These are phyloP conservation scores for Eciton burchellii DNA, from an alignment of 1,140 invertebrate genomes.

Conservation along the genomic window DNA sequence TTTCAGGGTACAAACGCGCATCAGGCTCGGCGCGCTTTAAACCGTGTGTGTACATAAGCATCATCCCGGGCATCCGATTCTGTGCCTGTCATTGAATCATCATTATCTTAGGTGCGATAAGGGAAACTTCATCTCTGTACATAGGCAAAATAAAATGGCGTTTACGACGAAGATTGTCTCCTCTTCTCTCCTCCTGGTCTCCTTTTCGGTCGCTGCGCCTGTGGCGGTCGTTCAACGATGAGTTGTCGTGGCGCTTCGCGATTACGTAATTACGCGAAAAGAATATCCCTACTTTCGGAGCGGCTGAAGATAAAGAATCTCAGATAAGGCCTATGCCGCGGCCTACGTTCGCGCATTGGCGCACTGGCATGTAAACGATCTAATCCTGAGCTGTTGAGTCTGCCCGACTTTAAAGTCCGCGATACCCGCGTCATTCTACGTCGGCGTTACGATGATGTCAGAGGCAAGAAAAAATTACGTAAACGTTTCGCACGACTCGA, in stretches of 20 bases:
- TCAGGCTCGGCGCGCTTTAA: slow-evolving; percentile 34
- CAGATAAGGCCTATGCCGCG: too few relatives aligned
- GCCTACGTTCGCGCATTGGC: too few relatives aligned
- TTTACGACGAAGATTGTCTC: slow-evolving; percentile 69
- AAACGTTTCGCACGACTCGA: too few relatives aligned
- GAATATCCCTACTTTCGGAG: too few relatives aligned
- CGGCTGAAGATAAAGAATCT: too few relatives aligned
- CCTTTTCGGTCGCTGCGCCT: neutral
- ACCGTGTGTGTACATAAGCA: slow-evolving; percentile 68
- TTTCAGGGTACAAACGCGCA: slow-evolving; percentile 69
- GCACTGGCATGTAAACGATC: too few relatives aligned
- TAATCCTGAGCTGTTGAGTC: too few relatives aligned
- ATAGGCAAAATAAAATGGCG: slow-evolving; percentile 76
- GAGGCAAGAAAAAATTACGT: too few relatives aligned
- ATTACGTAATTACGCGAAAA: too few relatives aligned
- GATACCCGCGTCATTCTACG: too few relatives aligned
- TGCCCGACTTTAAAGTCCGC: too few relatives aligned
- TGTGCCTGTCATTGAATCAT: slow-evolving; percentile 74
- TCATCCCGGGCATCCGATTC: slow-evolving; percentile 75
- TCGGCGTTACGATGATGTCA: too few relatives aligned
- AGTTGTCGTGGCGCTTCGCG: neutral
- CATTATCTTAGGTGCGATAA: slow-evolving; percentile 69
- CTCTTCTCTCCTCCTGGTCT: neutral
- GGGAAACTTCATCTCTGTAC: slow-evolving; percentile 72
- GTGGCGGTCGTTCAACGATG: neutral